Base-by-base conservation (phyloP, 2,888 invertebrate genomes). In the Sminthurinus aureus region DNA sequence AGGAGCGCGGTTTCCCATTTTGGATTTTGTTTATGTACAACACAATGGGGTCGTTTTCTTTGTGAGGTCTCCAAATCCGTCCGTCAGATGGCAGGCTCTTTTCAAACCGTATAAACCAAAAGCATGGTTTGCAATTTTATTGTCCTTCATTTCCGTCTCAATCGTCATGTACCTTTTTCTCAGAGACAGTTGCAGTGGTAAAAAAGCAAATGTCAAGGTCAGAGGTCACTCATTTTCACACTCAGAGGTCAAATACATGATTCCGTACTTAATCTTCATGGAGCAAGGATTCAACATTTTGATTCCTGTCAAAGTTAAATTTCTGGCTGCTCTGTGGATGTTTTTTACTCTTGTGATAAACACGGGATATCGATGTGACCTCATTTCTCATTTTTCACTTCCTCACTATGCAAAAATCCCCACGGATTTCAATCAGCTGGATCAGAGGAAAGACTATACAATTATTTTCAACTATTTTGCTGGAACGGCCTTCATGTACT, bases 11-110 rank as follows among this genome's bases (percentile, higher is more conserved):
- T 38, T 38, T 6, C 38, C 38, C 1, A 38, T 38, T 38, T 38
- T 38, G 38, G 38, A 38, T 38, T 38, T 38, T 4, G 6, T 38
- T 6, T 38, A 38, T 38, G 38, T 38, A 6, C 38, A 38, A 38
- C 3, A 38, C 1, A 38, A 38, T 38, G 38, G 38, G 3, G 38
- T 38, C 3, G 38, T 38, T 6, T 38, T 38, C 38, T 38, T 38
- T 38, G 1, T 38, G 38, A 38, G 38, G 38, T 58, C 58, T 6
- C 58, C 58, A 2, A 15, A 3, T 18, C 13, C 18, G 4, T 6
- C 58, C 22, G 38, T 67, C n/a, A 69, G 69, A 20, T 79, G 79
- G 79, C 79, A 79, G 67, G 79, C 79, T 18, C 12, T 79, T 11
- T 6, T 69, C 22, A 51, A 71, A 50, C 79, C 79, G 0, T 79